These are phyloP conservation scores for Callosobruchus maculatus DNA, from an alignment of 2,888 invertebrate species.

Conservation along the genomic window DNA sequence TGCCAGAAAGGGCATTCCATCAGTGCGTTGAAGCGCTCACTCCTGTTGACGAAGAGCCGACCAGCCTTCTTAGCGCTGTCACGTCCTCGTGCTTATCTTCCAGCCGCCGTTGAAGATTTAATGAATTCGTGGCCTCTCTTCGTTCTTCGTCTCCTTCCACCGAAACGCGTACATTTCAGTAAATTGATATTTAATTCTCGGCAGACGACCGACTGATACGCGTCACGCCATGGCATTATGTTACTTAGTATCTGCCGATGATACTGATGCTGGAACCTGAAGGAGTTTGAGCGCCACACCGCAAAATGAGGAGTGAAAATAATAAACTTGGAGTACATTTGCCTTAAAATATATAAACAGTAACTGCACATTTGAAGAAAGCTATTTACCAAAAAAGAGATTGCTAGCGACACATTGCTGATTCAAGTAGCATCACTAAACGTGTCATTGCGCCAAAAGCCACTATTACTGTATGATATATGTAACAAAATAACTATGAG, in stretches of 20 bases:
- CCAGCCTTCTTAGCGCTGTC: slow-evolving; percentile 21
- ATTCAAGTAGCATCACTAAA: too few relatives aligned
- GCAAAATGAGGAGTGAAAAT: too few relatives aligned
- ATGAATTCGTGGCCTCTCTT: slow-evolving; percentile 35
- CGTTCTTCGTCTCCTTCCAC: slow-evolving; percentile 34
- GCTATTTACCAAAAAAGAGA: too few relatives aligned
- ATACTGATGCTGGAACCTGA: neutral
- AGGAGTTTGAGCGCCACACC: neutral
- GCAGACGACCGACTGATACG: slow-evolving; percentile 24
- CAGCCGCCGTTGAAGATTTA: slow-evolving; percentile 38
- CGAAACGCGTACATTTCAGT: slow-evolving; percentile 37
- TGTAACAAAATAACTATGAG: too few relatives aligned
- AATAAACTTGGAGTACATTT: too few relatives aligned
- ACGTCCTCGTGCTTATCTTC: slow-evolving; percentile 34
- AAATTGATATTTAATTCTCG: slow-evolving; percentile 43
- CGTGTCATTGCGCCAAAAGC: too few relatives aligned
- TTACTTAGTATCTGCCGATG: neutral
- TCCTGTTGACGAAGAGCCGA: neutral
- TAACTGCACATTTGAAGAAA: too few relatives aligned
- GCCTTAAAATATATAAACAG: too few relatives aligned
- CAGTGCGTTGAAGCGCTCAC: too few relatives aligned
- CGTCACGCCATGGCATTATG: slow-evolving; percentile 27
- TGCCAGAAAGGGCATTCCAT: too few relatives aligned
- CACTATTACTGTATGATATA: too few relatives aligned
- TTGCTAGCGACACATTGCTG: too few relatives aligned